Conservation (phyloP, 2,888 invertebrate genomes). For the Arge pagana region DNA sequence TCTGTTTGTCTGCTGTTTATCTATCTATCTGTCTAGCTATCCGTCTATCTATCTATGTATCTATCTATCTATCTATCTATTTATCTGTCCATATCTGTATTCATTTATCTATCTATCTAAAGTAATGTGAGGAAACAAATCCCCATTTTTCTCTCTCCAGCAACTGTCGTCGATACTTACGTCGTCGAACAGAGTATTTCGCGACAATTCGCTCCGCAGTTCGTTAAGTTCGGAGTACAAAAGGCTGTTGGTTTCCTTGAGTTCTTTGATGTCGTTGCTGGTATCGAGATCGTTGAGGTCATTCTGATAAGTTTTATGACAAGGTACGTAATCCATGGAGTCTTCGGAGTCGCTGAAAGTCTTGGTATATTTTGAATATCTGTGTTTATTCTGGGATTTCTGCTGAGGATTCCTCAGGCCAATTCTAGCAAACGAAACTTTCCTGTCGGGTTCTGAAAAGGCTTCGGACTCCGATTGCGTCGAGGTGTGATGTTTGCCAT, state of each 20-base stretch:
- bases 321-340: constrained; percentile 47
- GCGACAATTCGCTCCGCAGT: constrained; percentile 41
- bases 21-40: too few species aligned
- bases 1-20: too few species aligned
- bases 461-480: constrained; percentile 76
- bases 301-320: constrained; percentile 43
- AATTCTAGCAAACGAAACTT: constrained; percentile 79
- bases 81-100: too few species aligned
- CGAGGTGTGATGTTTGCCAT: constrained; percentile 36
- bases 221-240: constrained; percentile 43
- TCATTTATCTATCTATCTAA: too few species aligned
- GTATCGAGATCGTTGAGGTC: constrained; percentile 44
- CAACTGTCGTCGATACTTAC: too few species aligned
- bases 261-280: constrained; percentile 42
- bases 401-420: constrained; percentile 63
- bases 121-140: too few species aligned
- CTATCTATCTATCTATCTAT: too few species aligned
- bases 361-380: constrained; percentile 44
- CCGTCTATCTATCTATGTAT: too few species aligned
- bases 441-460: constrained; percentile 86
- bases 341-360: constrained; percentile 53
- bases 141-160: too few species aligned
- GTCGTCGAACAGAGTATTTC: constrained; percentile 35
- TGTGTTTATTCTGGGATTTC: constrained; percentile 36
- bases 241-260: constrained; percentile 46